phyloP scores from a whole-genome alignment of 2,888 invertebrate species.

The Steinernema hermaphroditum region DNA sequence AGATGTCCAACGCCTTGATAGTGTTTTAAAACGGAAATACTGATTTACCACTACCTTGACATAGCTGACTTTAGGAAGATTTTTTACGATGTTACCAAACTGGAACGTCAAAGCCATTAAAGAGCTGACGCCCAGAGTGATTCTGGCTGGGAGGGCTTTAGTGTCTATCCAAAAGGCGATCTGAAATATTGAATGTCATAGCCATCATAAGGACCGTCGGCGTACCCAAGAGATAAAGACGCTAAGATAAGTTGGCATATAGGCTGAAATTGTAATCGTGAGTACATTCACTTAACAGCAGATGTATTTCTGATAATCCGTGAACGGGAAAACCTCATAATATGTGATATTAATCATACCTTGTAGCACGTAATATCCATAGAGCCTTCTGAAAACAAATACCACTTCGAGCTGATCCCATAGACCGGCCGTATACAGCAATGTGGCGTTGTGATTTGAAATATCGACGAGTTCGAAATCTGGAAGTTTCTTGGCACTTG shows the following conservation, averaged over 20 bases:
- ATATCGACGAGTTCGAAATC: conserved; percentile 64
- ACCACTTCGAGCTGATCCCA: conserved; percentile 66
- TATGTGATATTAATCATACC: neutral
- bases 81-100: conserved; percentile 66
- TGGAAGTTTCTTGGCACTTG: conserved; percentile 61
- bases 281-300: too few species aligned
- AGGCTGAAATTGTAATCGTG: conserved; percentile 61
- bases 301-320: too few species aligned
- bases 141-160: conserved; percentile 64
- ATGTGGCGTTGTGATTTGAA: conserved; percentile 57
- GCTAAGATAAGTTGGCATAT: conserved; percentile 65
- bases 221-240: conserved; percentile 58
- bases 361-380: conserved; percentile 66
- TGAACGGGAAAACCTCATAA: too few species aligned
- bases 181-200: conserved; percentile 43
- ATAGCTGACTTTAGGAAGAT: conserved; percentile 62
- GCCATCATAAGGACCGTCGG: neutral
- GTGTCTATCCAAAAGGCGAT: conserved; percentile 67
- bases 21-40: neutral
- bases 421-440: conserved; percentile 64
- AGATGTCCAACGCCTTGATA: conserved; percentile 62
- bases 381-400: conserved; percentile 63
- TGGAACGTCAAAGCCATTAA: conserved; percentile 56
- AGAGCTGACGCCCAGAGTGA: conserved; percentile 63
- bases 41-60: conserved; percentile 61